Evolutionary conservation across 2,113 vertebrate species (phyloP), one percentile per base, ranked within the genome.

Genomic region (Galeopterus variegatus): DNA sequence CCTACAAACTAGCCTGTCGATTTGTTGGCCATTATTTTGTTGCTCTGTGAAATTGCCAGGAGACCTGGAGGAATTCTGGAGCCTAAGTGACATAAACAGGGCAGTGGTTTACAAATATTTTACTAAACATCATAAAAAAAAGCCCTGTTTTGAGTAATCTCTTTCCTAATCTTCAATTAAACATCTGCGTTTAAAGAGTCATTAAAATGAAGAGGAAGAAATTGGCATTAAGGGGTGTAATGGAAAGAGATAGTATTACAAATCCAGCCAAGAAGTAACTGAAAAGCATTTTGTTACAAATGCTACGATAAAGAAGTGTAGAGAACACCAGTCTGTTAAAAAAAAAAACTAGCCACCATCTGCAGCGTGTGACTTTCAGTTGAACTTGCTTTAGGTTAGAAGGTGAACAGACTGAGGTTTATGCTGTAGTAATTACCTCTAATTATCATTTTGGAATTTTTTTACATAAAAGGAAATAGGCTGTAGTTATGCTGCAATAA

Each of bases 391-490:
- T 67, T 10, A 92, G 95, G 80, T 93, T 76, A 95, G 79, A 93
- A 92, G 84, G 87, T 95, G 52, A 95, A 2, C 80, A 60, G 45
- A 95, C 95, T 85, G 94, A 97, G 84, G 92, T 50, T 90, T 94
- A 70, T n/a, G 65, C 33, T 86, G 14, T 85, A 67, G 33, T 73
- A 96, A 96, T 97, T 97, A 95, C 76, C 95, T 92, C 18, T 94
- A 91, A 93, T 95, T 97, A 97, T 26, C 79, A 54, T 97, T 97
- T 97, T 60, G 31, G 70, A 94, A 95, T 64, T 60, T 89, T 98
- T 96, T 86, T 92, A 98, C 95, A 98, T 97, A 70, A 98, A 98
- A 98, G 82, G 11, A 96, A 98, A 69, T 26, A 93, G 52, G 45
- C 72, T 94, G 94, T 97, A 97, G 96, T 94, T 97, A 96, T 90